Evolutionary conservation across 92 coral and sea anemone genomes (phyloP), one percentile per base, ranked within the genome.

Genomic region (Bergia puertoricense): DNA sequence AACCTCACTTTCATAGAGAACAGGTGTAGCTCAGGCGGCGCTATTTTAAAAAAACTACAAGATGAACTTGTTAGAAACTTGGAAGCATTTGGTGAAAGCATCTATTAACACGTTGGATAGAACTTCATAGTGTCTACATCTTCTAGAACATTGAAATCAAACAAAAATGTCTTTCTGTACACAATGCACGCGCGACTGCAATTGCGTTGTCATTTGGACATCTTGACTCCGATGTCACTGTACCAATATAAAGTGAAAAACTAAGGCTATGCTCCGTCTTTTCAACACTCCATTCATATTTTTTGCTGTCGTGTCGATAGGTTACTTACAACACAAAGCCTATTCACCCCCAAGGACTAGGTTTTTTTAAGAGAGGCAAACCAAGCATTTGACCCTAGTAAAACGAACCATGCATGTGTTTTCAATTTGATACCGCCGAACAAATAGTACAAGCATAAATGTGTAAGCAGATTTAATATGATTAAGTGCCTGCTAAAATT

Each of bases 241-340:
- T 62, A 3, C n/a, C 69, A 62, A 62, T 62, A 62, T 62, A 62
- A 73, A 73, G 18, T 73, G 3, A 73, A 10, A 73, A 73, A 37
- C 77, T 73, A 5, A 23, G 69, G 2, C 69, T 37, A 22, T 38
- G 15, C 43, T 23, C 77, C 11, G 59, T 30, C 51, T 38, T 81
- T 81, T 81, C 74, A 81, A 16, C 85, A 59, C 85, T 22, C 54
- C 48, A 39, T 81, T 81, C 73, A 81, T 81, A 57, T 22, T 62
- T 81, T 59, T 81, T 41, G 36, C 50, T 59, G 22, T 79, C 43
- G 66, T 40, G 85, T 39, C 85, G 72, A 81, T 37, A 62, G 85
- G 50, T 62, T 81, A 38, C 10, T 59, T 62, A 62, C 30, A 54
- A 80, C 44, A 39, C 72, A 81, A 66, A 74, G 39, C 83, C 22